These are phyloP conservation scores for Auanema sp. DNA, from an alignment of 2,888 invertebrate genomes.

Conservation along the genomic window DNA sequence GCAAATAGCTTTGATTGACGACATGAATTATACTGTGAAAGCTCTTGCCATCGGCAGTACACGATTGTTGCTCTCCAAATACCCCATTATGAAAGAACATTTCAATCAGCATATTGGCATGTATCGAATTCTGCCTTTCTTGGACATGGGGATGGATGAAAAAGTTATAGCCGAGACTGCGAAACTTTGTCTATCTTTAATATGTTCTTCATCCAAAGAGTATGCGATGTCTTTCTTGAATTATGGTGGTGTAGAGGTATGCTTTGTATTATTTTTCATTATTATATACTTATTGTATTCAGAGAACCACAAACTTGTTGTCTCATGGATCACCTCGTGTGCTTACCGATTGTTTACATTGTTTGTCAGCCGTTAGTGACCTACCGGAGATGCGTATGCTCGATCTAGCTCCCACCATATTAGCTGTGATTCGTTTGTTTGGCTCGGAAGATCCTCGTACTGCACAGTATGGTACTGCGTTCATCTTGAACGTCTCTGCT, in stretches of 20 bases:
- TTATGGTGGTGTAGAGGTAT: not conserved
- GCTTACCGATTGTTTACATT: conserved; percentile 2
- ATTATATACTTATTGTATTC: not conserved
- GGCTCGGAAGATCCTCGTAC: conserved; percentile 1
- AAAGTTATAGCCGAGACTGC: conserved; percentile 1
- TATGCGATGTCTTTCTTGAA: not conserved
- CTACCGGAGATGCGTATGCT: not conserved
- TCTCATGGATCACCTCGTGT: conserved; percentile 1
- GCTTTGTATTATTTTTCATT: not conserved
- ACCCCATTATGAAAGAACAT: not conserved
- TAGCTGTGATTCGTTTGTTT: not conserved
- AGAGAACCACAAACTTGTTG: not conserved
- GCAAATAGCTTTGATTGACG: not conserved
- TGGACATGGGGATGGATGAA: not conserved
- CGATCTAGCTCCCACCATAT: not conserved
- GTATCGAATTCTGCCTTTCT: not conserved
- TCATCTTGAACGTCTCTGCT: not conserved
- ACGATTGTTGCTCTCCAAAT: not conserved
- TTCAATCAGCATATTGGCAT: not conserved
- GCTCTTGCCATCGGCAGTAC: not conserved
- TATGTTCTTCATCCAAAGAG: not conserved
- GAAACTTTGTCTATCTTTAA: not conserved
- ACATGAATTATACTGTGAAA: conserved; percentile 2
- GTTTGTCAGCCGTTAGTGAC: not conserved
- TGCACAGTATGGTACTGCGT: not conserved